Evolutionary conservation across 1,140 invertebrate genomes (phyloP), one percentile per base, ranked within the genome.

Genomic region (Drosophila rhopaloa): DNA sequence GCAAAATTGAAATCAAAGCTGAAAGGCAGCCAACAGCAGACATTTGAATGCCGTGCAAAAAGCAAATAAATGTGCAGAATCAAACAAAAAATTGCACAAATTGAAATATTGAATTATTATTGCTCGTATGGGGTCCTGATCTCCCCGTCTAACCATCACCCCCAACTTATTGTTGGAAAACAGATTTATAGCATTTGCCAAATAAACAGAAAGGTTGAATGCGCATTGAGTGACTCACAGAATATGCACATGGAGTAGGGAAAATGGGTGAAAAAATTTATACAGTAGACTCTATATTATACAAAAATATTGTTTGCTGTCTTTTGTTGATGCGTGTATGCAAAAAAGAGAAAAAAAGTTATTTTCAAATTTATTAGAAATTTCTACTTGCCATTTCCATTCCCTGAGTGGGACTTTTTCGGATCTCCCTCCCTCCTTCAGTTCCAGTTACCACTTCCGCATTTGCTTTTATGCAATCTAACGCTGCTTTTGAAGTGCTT

Each of bases 81-180:
- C 53, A 10, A 58, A 43, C 6, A 51, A 66, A 81, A 78, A 81
- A 70, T 78, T 44, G 60, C 57, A 71, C 65, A 86, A 81, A 85
- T 81, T 86, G 78, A 81, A 85, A 77, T 85, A 84, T 85, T 85
- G 76, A 85, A 81, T 86, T 85, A 86, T 86, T 84, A 74, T 84
- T 80, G 72, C 38, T 10, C 14, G 58, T 51, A 59, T 60, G 51
- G 56, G 61, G 65, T 62, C 37, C 72, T 50, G 63, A 63, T 61
- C 61, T 38, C 55, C 41, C 11, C 16, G 37, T 9, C 24, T 16
- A 19, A 11, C 32, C 70, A 7, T 27, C 56, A 63, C 57, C 35
- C 51, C 43, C 38, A 43, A 32, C 65, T 57, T 81, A 58, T 58
- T 75, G 55, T 63, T 54, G 24, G 70, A 60, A 53, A 73, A 73